Base-by-base conservation (phyloP, 2,888 invertebrate species). In the Phyllotreta cruciferae region DNA sequence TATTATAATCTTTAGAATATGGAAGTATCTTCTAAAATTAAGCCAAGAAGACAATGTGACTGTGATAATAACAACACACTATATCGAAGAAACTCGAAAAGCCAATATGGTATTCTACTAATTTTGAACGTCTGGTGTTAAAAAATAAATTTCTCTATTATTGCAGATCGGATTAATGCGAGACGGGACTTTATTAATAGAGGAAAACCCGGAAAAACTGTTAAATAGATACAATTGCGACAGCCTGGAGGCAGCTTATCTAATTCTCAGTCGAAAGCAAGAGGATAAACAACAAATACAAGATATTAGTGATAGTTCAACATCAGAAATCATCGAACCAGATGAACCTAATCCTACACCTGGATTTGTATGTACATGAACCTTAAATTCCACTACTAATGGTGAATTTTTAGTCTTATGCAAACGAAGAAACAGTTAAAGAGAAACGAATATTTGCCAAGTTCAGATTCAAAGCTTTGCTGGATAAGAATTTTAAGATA, bases 51-150 rank as follows among this genome's bases (percentile, higher is more conserved):
- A 86, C 44, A 88, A 89, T 87, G 60, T 89, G 63, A 91, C 95
- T 5, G 90, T 96, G 54, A 89, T 96, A 62, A 93, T 96, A 62
- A 96, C 96, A 0, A 96, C 96, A 9, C 96, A 96, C 82, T 96
- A 96, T 77, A 94, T 96, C 63, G 96, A 96, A 78, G 96, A 96
- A 82, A 91, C 95, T 1, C 88, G 88, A 74, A 89, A 90, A 77
- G 92, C 93, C 3, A 85, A 91, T 77, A 86, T 85, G 81, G 93
- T 93, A 82, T 8, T 37, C 10, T 36, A 14, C 9, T 34, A 44
- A 47, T 11, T 41, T 38, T 35, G n/a, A 41, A 8, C 34, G n/a
- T n/a, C 14, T 41, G 35, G 14, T 54, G 42, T 11, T 8, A 42
- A 14, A 56, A 34, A 56, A 6, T 3, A n/a, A 5, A 37, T 24